Evolutionary conservation across 1,140 invertebrate species (phyloP).

Genomic region (Aphelenchoides besseyi): DNA sequence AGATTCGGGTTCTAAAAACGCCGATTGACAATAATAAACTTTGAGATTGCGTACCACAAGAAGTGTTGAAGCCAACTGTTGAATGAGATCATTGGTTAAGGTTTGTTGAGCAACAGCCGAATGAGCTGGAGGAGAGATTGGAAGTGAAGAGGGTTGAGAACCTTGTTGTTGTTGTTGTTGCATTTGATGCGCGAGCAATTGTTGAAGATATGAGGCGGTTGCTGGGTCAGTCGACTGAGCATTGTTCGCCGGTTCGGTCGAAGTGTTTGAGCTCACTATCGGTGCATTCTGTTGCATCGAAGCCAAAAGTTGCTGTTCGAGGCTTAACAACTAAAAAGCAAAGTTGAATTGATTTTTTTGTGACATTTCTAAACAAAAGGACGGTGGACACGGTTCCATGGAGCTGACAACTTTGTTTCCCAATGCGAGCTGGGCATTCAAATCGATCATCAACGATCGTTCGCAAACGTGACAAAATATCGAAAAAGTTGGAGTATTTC

Average conservation of each 20-base stretch:
- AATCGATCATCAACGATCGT: too few species aligned
- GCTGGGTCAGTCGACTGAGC: not conserved
- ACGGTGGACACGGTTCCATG: too few species aligned
- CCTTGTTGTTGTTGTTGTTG: slow-evolving; percentile 21
- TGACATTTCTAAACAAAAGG: too few species aligned
- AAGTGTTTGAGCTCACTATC: not conserved
- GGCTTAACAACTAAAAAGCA: slow-evolving; percentile 8
- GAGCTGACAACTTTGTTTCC: too few species aligned
- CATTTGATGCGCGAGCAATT: slow-evolving; percentile 24
- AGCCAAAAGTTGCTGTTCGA: slow-evolving; percentile 26
- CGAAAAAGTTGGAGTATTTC: too few species aligned
- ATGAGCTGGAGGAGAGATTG: slow-evolving; percentile 6
- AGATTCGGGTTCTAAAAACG: slow-evolving; percentile 21
- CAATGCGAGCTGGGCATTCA: too few species aligned
- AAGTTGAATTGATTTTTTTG: too few species aligned
- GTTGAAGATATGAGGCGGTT: slow-evolving; percentile 20
- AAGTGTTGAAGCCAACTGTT: slow-evolving; percentile 23
- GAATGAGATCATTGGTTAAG: slow-evolving; percentile 27
- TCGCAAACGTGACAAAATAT: too few species aligned
- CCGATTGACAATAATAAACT: not conserved
- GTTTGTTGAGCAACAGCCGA: not conserved
- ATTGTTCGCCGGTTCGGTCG: slow-evolving; percentile 1
- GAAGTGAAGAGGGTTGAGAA: not conserved
- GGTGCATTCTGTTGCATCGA: slow-evolving; percentile 26
- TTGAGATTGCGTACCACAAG: slow-evolving; percentile 9